Conservation (phyloP, 2,797 vertebrate species). For the Allochrocebus solatus region DNA sequence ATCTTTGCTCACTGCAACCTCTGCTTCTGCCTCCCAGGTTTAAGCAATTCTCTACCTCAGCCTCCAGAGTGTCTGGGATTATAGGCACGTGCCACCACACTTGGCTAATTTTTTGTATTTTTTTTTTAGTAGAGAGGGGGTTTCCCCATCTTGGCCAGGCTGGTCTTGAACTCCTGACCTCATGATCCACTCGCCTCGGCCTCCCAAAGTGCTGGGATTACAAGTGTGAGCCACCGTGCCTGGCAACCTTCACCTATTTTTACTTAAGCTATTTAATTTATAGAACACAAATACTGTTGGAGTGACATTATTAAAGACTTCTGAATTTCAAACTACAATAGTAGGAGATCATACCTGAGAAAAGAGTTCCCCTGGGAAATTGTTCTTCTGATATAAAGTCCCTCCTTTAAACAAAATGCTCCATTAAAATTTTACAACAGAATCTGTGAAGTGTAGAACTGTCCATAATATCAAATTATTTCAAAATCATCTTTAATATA, state of each 20-base stretch:
- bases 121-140: no score
- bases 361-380: not conserved
- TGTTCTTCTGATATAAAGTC: not conserved
- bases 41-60: no score
- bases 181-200: no score
- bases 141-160: no score
- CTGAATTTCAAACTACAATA: not conserved
- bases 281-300: not conserved
- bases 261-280: not conserved
- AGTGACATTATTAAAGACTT: slow-evolving; percentile 13
- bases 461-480: not conserved
- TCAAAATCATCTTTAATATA: slow-evolving; percentile 26
- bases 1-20: no score
- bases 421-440: slow-evolving; percentile 1
- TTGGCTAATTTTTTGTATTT: no score
- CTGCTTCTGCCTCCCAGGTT: no score
- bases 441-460: not conserved
- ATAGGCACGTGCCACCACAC: no score
- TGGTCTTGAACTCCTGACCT: no score
- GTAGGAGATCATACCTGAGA: not conserved
- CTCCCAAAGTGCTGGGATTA: no score
- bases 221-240: no score
- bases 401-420: not conserved
- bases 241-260: not conserved
- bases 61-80: no score